Percentiles rank a stretch among this genome's conserved stretches.
These are phyloP conservation scores for Botrylloides violaceus DNA, from an alignment of 23 tunicate genomes.

Conservation along the genomic window DNA sequence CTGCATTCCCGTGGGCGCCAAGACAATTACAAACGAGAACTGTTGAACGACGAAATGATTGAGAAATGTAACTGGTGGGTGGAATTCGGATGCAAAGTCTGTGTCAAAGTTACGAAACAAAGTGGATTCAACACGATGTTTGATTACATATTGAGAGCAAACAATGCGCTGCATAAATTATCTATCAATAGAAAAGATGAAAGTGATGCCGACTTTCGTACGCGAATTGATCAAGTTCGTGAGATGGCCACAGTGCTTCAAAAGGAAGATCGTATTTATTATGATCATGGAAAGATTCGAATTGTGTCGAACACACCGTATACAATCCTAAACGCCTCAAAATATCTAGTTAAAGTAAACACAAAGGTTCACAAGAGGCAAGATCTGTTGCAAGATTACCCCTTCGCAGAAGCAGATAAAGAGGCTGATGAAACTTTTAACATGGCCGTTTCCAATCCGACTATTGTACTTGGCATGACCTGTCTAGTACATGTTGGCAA, in stretches of 20 bases:
- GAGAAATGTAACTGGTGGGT: constrained; percentile 40
- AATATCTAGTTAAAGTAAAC: constrained; percentile 48
- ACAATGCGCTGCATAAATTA: constrained; percentile 30
- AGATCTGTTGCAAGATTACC: neutral
- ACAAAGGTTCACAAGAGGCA: constrained; percentile 27
- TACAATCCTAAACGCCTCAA: constrained; percentile 39
- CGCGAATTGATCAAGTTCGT: constrained; percentile 26
- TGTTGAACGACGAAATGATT: neutral
- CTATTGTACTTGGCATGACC: constrained; percentile 32
- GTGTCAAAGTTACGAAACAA: constrained; percentile 17
- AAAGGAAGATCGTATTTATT: neutral
- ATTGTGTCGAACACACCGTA: constrained; percentile 32
- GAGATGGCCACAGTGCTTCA: constrained; percentile 8
- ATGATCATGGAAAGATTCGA: constrained; percentile 40
- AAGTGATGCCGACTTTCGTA: neutral
- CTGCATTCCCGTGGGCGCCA: constrained; percentile 67
- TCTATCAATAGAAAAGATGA: constrained; percentile 25
- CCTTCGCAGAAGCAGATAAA: neutral
- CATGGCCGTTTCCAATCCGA: constrained; percentile 34
- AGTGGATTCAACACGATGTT: constrained; percentile 27
- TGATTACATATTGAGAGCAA: constrained; percentile 51
- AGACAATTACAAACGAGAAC: constrained; percentile 34
- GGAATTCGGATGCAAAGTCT: constrained; percentile 24
- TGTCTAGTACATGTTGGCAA: constrained; percentile 56
- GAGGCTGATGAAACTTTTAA: constrained; percentile 25